Evolutionary conservation across 2,888 invertebrate species (phyloP).

Genomic region (Hartigia nigra): DNA sequence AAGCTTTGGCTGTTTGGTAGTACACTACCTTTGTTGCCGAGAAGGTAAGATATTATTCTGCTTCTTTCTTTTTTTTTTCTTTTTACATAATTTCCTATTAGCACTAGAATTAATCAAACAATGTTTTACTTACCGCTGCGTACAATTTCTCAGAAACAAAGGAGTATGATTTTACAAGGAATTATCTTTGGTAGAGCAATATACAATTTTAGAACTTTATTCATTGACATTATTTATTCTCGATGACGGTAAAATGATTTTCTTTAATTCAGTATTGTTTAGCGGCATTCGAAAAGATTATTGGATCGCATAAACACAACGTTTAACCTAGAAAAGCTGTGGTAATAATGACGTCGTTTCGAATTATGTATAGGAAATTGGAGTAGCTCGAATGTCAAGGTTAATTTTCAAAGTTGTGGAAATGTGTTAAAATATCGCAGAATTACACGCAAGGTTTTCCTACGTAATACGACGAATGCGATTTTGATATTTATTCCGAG

Average conservation of each 20-base stretch:
- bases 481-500: neutral
- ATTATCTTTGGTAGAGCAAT: no score
- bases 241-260: neutral
- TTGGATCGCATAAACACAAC: neutral
- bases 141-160: neutral
- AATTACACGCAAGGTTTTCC: neutral
- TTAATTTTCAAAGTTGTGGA: neutral
- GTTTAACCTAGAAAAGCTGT: neutral
- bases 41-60: constrained; percentile 72
- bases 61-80: neutral
- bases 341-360: neutral
- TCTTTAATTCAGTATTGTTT: neutral
- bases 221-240: neutral
- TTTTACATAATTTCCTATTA: neutral
- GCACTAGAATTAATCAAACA: neutral
- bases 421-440: neutral
- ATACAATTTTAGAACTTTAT: no score
- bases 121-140: neutral
- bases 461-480: neutral
- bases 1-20: constrained; percentile 92
- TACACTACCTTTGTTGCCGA: constrained; percentile 85
- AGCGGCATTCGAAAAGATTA: neutral
- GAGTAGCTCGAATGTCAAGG: neutral
- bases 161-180: neutral
- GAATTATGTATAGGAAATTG: neutral